These are phyloP conservation scores for Ormyrus thymus DNA, from an alignment of 2,888 invertebrate genomes.

Conservation along the genomic window DNA sequence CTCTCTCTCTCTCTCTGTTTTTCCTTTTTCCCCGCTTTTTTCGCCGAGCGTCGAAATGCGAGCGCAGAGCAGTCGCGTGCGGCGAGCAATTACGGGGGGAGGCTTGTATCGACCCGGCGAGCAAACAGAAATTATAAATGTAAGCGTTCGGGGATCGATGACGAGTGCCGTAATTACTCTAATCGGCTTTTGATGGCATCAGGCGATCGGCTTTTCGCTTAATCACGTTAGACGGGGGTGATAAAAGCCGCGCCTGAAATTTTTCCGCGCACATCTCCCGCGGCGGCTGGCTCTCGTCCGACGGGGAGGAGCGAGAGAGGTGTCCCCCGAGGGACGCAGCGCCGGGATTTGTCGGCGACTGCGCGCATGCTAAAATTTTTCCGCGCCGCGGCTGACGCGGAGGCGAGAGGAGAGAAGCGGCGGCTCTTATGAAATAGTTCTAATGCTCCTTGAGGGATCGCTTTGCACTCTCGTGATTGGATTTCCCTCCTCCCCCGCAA, in stretches of 20 bases:
- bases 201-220: conserved; percentile 47
- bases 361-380: background rate
- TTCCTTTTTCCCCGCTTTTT: no score
- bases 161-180: conserved; percentile 44
- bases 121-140: no score
- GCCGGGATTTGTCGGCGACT: background rate
- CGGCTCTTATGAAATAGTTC: no score
- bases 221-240: conserved; percentile 24
- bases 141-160: background rate
- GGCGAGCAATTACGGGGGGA: conserved; percentile 14
- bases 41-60: background rate
- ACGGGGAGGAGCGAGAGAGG: no score
- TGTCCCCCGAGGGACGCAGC: background rate
- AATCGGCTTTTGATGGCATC: conserved; percentile 46
- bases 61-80: conserved; percentile 8
- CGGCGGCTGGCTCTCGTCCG: no score
- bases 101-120: background rate
- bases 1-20: no score
- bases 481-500: no score
- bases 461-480: no score
- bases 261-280: no score
- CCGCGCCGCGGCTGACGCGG: background rate
- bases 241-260: no score
- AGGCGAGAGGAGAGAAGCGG: no score
- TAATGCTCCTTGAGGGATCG: no score